Base-by-base conservation (phyloP, 2,888 invertebrate species). In the Odontocerum albicorne region DNA sequence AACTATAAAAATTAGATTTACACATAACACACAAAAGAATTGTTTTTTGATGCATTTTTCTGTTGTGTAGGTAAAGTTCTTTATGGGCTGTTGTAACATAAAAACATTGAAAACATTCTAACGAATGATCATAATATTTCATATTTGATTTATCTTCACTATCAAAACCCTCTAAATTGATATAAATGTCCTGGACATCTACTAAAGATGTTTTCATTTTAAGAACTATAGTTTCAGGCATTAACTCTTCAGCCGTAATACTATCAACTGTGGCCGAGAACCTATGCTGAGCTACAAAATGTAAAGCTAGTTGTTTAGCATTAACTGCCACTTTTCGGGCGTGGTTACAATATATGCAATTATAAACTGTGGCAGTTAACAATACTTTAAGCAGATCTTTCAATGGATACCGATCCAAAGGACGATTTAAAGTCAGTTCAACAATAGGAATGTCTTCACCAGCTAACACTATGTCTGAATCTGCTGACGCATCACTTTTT, bases 81-180 rank as follows among this genome's bases (percentile, higher is more conserved):
- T 92, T 92, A 69, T 91, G 91, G 53, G 88, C 78, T 46, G 82
- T 73, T 55, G 90, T 88, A 65, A 85, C 83, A 69, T 85, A 90
- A 64, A 88, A 83, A 72, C 92, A 92, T 65, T 90, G 90, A 73
- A 92, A 92, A 74, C 92, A 92, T 71, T 92, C 92, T 70, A 90
- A 92, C 7, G 82, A 75, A 61, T 87, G 83, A 53, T 87, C 85
- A 67, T 83, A 80, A 12, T 82, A 81, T 59, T 79, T 68, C 60
- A 71, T 68, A 58, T 79, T 82, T 65, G 74, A 75, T 55, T 78
- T 84, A 32, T 81, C 80, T 35, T 76, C 70, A 66, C 81, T 85
- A 65, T 85, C 86, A 65, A 85, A 88, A 13, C 83, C 81, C 65
- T 87, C 85, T 50, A 88, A 73, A 72, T 90, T 92, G 55, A 92